Evolutionary conservation across 2,797 vertebrate species (phyloP).

Genomic region (Anguilla megastoma): DNA sequence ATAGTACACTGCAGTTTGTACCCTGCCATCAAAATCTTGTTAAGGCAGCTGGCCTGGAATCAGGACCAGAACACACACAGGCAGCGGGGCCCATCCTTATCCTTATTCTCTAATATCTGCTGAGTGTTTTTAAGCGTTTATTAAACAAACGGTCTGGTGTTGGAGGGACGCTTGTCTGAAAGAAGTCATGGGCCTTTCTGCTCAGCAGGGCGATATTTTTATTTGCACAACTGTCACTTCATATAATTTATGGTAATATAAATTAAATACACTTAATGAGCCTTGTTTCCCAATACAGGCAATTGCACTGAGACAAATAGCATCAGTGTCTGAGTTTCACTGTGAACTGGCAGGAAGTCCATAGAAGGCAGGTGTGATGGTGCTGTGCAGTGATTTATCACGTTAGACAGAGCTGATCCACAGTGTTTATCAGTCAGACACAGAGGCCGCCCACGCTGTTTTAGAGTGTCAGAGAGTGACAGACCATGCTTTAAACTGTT

Average conservation of each 20-base stretch:
- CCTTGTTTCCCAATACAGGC: not conserved
- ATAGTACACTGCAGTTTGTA: not conserved
- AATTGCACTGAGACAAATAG: not conserved
- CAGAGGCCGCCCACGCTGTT: not conserved
- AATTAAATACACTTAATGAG: not conserved
- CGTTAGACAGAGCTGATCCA: not conserved
- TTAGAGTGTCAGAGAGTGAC: not conserved
- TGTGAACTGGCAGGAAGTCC: not conserved
- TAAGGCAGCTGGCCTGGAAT: not conserved
- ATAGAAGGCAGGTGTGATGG: not conserved
- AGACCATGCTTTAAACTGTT: no score
- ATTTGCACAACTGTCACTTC: not conserved
- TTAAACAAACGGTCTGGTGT: conserved; percentile 58
- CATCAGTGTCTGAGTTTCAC: not conserved
- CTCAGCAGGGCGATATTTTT: not conserved
- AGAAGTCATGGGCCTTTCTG: conserved; percentile 29
- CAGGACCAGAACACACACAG: not conserved
- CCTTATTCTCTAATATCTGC: conserved; percentile 64
- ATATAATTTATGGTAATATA: not conserved
- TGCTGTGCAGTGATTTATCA: not conserved
- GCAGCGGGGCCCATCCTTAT: not conserved
- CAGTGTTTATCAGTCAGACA: not conserved
- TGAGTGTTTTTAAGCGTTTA: conserved; percentile 46
- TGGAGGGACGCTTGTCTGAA: conserved; percentile 53
- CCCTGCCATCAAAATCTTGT: not conserved